Conservation (phyloP, 2,888 invertebrate genomes). For the Habrosyne pyritoides region DNA sequence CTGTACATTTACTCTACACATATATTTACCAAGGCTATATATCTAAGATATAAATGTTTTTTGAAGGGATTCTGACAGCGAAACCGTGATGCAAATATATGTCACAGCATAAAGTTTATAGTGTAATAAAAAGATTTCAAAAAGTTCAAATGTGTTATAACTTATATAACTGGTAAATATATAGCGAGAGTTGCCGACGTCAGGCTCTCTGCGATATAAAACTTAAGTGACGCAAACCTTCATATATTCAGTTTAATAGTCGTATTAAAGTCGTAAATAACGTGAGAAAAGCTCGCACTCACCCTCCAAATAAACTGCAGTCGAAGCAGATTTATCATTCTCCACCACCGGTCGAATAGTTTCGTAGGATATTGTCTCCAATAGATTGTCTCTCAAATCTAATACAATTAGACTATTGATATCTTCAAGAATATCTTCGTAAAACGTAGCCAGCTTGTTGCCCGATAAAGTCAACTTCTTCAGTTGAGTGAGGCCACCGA, state of each 20-base stretch:
- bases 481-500: slow-evolving; percentile 88
- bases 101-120: background rate
- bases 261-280: slow-evolving; percentile 39
- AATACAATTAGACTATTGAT: slow-evolving; percentile 87
- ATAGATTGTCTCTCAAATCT: slow-evolving; percentile 89
- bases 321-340: slow-evolving; percentile 88
- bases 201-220: slow-evolving; percentile 22
- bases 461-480: slow-evolving; percentile 88
- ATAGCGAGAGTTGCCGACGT: slow-evolving; percentile 27
- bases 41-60: background rate
- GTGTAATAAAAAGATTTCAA: background rate
- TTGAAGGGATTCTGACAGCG: background rate
- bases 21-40: slow-evolving; percentile 1
- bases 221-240: slow-evolving; percentile 23
- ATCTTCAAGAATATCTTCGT: slow-evolving; percentile 88
- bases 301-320: slow-evolving; percentile 91
- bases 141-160: background rate
- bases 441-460: slow-evolving; percentile 88
- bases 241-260: slow-evolving; percentile 31
- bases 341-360: slow-evolving; percentile 89
- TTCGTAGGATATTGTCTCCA: slow-evolving; percentile 90
- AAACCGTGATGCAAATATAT: background rate
- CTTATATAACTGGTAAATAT: slow-evolving; percentile 18
- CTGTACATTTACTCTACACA: no score
- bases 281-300: slow-evolving; percentile 67